Evolutionary conservation across 2,113 vertebrate genomes (phyloP).

Genomic region (Podarcis muralis): DNA sequence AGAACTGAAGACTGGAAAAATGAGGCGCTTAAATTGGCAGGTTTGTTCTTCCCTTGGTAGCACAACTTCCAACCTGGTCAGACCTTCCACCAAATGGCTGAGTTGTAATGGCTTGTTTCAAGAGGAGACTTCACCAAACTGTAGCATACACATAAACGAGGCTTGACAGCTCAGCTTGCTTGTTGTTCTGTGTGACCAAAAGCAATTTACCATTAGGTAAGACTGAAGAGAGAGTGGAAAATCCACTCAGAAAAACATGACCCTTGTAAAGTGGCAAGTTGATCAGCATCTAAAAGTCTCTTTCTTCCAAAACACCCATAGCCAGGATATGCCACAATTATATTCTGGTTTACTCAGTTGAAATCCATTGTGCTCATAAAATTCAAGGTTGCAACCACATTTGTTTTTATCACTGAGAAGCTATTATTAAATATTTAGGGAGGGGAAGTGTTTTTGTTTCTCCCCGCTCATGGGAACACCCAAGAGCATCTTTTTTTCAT

Average conservation of each 20-base stretch:
- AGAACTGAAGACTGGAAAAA: too few species aligned
- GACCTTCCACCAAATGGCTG: not conserved
- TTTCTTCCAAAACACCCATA: not conserved
- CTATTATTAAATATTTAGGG: not conserved
- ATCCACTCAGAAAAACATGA: slow-evolving; percentile 1
- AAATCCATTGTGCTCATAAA: slow-evolving; percentile 15
- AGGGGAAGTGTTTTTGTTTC: slow-evolving; percentile 7
- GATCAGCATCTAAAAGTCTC: not conserved
- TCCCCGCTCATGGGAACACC: not conserved
- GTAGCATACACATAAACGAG: not conserved
- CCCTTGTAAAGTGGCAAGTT: slow-evolving; percentile 10
- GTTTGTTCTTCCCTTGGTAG: too few species aligned
- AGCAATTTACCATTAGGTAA: not conserved
- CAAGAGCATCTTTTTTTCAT: not conserved
- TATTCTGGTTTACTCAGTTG: not conserved
- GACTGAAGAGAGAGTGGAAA: not conserved
- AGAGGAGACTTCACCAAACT: slow-evolving; percentile 7
- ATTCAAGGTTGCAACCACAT: not conserved
- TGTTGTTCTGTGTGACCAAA: not conserved
- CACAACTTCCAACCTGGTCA: not conserved
- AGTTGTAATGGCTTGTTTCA: not conserved
- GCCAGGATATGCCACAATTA: not conserved
- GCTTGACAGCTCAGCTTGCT: not conserved
- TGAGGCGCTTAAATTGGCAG: too few species aligned
- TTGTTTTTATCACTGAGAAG: not conserved